Evolutionary conservation across 37 sponge, comb jelly and placozoan genomes (phyloP), one percentile per base, ranked within the genome.

Genomic region (Crambe crambe): DNA sequence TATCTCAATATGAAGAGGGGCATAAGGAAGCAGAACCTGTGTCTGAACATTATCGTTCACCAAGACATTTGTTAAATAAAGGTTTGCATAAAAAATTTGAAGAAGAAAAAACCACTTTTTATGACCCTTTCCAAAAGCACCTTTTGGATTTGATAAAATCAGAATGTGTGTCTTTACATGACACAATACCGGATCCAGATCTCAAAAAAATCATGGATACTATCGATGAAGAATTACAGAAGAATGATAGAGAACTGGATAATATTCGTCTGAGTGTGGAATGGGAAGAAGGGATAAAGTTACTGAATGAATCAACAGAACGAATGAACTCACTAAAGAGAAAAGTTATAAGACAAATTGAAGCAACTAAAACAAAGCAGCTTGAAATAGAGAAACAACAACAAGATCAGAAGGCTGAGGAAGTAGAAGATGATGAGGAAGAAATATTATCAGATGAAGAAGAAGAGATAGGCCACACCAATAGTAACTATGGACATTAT

Each of bases 201-300:
- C 47, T 72, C 6, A 6, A 20, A 36, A 40, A 42, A n/a, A 22
- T 42, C 47, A 42, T 42, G 6, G 30, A 42, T 5, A 56, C 1
- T 38, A 75, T 60, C n/a, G 36, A 58, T 9, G 23, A 59, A 22
- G 62, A 37, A 37, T 23, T 75, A 23, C 30, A 60, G 23, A 10
- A 30, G 23, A 38, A 60, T 75, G 76, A 75, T 38, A 75, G 59
- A 56, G 62, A 3, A 60, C 12, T 60, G 23, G 23, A 60, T 17
- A 40, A 58, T 23, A 37, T 37, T 27, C 21, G 27, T 59, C 9
- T 12, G 5, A 60, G 62, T 75, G 60, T 15, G 17, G 76, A 75
- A 60, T 75, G 76, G 76, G 59, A 26, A 37, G 20, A 6, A 29
- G 76, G 76, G 9, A 29, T 58, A 18, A 35, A 36, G 9, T 27